phyloP scores from a whole-genome alignment of 2,888 invertebrate genomes.

The Saturnia pavonia region DNA sequence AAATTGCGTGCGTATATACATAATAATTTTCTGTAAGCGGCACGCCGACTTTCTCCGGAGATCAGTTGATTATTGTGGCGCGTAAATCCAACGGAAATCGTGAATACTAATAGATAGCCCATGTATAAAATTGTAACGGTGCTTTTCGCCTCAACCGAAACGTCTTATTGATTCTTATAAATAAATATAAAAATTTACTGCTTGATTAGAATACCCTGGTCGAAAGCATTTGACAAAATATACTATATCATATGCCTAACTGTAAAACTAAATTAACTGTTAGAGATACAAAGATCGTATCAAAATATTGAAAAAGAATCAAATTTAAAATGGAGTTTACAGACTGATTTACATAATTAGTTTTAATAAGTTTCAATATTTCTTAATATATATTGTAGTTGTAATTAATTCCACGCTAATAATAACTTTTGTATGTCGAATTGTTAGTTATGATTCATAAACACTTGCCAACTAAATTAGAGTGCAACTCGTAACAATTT shows the following conservation, averaged over 20 bases:
- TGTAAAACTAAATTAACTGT: slow-evolving; percentile 52
- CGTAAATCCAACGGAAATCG: slow-evolving; percentile 65
- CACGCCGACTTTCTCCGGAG: slow-evolving; percentile 71
- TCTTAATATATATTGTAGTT: slow-evolving; percentile 20
- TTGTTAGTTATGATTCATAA: slow-evolving; percentile 71
- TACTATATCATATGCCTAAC: slow-evolving; percentile 62
- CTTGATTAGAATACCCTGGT: slow-evolving; percentile 67
- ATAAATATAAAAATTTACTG: slow-evolving; percentile 72
- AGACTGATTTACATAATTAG: slow-evolving; percentile 28
- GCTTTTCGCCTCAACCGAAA: slow-evolving; percentile 56
- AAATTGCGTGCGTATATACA: slow-evolving; percentile 57
- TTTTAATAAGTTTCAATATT: slow-evolving; percentile 35
- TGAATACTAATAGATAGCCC: slow-evolving; percentile 71
- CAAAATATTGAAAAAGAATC: slow-evolving; percentile 36
- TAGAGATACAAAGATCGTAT: slow-evolving; percentile 27
- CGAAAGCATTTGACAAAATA: slow-evolving; percentile 58
- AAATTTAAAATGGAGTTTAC: slow-evolving; percentile 35
- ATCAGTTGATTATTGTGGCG: slow-evolving; percentile 47
- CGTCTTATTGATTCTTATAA: slow-evolving; percentile 54
- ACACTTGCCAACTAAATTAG: slow-evolving; percentile 68
- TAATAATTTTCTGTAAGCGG: slow-evolving; percentile 60
- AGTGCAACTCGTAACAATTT: slow-evolving; percentile 64
- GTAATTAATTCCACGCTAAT: slow-evolving; percentile 29
- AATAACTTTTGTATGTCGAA: slow-evolving; percentile 46
- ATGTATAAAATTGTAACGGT: slow-evolving; percentile 77